Evolutionary conservation across 2,888 invertebrate species (phyloP), one percentile per base, ranked within the genome.

Genomic region (Hirtodrosophila histrioides): DNA sequence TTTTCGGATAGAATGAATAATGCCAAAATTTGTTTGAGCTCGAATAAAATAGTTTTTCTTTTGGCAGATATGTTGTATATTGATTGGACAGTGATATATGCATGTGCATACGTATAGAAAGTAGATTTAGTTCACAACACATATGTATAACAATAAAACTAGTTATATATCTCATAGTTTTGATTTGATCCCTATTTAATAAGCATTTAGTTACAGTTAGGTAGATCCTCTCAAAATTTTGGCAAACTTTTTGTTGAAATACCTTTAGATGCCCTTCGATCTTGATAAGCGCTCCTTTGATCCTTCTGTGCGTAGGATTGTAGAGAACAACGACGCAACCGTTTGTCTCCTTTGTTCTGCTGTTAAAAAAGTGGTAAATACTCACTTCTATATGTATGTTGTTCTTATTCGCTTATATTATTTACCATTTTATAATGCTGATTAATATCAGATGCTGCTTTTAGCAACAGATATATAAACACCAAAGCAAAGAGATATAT

Each of bases 361-460:
- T 90, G 65, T 51, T 45, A 17, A 10, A 71, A 57, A 43, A 10
- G 49, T 29, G 35, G 10, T 11, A 23, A 29, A 39, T 29, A 24
- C 54, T 12, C n/a, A 27, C 4, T 2, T 3, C 6, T 27, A 27
- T 3, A 17, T 1, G 17, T 17, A 17, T 17, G 17, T 17, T 17
- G 17, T 17, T 17, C 17, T 1, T 17, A 17, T 1, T 17, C 1
- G 17, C 2, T 17, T 17, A 17, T 17, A 17, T 27, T 36, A 49
- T 79, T 78, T 80, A 91, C 91, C 88, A 88, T 85, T 69, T 89
- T 91, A 71, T 90, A 91, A 71, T 92, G 91, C 56, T 91, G 91
- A 67, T 91, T 90, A 10, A 92, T 90, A 72, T 92, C 92, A 0
- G 90, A 89, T n/a, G 90, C 89, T 3, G 92, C 91, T 60, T 89